These are phyloP conservation scores for Thalassophryne amazonica DNA, from an alignment of 2,797 vertebrate species.

Conservation along the genomic window DNA sequence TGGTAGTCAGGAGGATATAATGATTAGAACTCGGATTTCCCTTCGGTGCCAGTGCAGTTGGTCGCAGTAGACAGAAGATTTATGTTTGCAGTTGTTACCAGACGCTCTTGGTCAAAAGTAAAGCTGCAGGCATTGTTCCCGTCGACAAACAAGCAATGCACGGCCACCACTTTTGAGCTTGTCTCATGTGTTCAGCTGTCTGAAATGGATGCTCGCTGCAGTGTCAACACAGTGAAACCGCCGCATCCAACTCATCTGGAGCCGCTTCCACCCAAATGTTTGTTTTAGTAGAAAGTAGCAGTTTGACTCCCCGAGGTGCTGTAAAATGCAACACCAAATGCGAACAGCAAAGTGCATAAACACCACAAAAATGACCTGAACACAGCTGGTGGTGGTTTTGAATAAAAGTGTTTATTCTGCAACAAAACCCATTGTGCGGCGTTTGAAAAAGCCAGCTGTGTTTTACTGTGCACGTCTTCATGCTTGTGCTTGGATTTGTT, in stretches of 20 bases:
- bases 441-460: constrained; percentile 64
- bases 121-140: constrained; percentile 37
- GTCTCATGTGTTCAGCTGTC: constrained; percentile 58
- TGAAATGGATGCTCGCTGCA: constrained; percentile 45
- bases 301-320: constrained; percentile 49
- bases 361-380: constrained; percentile 45
- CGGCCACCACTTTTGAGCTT: constrained; percentile 29
- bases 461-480: constrained; percentile 39
- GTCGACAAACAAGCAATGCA: constrained; percentile 19
- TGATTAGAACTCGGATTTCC: too few relatives aligned
- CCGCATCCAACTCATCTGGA: constrained; percentile 48
- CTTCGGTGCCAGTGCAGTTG: too few relatives aligned
- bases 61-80: too few relatives aligned
- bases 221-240: constrained; percentile 44
- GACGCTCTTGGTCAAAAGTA: background rate
- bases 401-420: constrained; percentile 61
- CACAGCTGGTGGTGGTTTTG: constrained; percentile 50
- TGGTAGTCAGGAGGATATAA: too few relatives aligned
- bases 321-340: constrained; percentile 54
- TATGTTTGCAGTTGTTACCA: too few relatives aligned
- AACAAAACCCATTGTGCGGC: constrained; percentile 60
- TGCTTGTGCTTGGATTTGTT: constrained; percentile 51
- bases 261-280: constrained; percentile 41
- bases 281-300: constrained; percentile 40
- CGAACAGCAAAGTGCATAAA: constrained; percentile 50